phyloP scores from a whole-genome alignment of 2,797 vertebrate genomes.

The Sebastes vulpes region DNA sequence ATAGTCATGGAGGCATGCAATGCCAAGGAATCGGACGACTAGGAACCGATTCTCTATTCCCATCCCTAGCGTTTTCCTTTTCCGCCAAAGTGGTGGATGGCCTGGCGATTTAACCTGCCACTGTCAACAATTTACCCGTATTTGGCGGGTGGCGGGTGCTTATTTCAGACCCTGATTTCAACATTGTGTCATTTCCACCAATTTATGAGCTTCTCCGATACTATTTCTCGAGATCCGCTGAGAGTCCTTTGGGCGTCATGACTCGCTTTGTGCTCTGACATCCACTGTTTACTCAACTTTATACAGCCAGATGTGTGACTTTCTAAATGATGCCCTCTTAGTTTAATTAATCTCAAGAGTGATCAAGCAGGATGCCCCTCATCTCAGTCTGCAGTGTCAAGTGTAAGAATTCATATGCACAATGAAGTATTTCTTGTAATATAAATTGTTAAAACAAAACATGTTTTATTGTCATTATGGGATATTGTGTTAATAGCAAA shows the following conservation, averaged over 20 bases:
- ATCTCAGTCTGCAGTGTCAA: neutral
- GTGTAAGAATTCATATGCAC: neutral
- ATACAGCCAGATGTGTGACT: neutral
- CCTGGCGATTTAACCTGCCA: fast-evolving
- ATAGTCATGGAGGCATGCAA: too few species aligned
- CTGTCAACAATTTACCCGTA: too few species aligned
- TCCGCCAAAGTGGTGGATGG: too few species aligned
- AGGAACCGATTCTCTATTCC: too few species aligned
- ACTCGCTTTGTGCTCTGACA: neutral
- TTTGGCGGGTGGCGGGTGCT: too few species aligned
- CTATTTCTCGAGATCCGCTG: neutral
- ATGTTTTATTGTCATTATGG: neutral
- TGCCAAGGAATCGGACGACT: too few species aligned
- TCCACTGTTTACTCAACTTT: neutral
- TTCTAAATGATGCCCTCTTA: neutral
- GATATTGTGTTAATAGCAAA: neutral
- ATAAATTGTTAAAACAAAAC: neutral
- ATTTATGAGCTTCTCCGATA: neutral
- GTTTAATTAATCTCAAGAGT: neutral
- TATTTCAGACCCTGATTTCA: too few species aligned
- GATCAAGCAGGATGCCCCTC: neutral
- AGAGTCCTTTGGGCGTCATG: neutral
- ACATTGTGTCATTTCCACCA: too few species aligned
- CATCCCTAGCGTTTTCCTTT: too few species aligned
- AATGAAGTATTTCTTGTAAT: neutral